Evolutionary conservation across 2,797 vertebrate species (phyloP), one percentile per base, ranked within the genome.

Genomic region (Margarornis squamiger): DNA sequence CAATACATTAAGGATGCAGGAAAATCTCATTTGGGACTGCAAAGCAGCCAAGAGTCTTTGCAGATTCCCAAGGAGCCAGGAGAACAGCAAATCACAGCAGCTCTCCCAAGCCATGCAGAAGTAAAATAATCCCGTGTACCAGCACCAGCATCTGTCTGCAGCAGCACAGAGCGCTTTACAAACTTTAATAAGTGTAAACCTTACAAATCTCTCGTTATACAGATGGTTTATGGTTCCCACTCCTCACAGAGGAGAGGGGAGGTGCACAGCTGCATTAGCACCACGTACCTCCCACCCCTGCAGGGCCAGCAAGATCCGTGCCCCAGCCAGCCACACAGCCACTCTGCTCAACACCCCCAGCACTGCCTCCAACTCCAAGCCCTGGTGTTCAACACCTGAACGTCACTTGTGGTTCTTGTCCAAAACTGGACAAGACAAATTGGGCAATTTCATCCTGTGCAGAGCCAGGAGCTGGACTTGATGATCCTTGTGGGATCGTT

Each of bases 1-100:
- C 93, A 92, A 95, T 95, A 67, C 88, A 95, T 94, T 95, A 94
- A 96, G 82, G 88, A 95, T 95, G 92, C 94, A 94, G 93, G 88
- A 95, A 91, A 94, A 93, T 79, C 83, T 88, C 86, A 70, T 90
- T 81, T 90, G 92, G 77, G 92, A 70, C 55, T 52, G 66, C 34
- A 84, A 90, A 94, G 66, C 76, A 83, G 77, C 76, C 54, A 24
- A 32, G 63, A 90, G 46, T 30, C 79, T 76, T 92, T 54, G 15
- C 55, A 66, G 90, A 88, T 84, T 88, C 82, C 85, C 73, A 46
- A 58, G n/a, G 66, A 95, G 72, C 32, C 2, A 0, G 38, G 57
- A 72, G 30, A 88, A 76, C 48, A 89, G 46, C 80, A 96, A 96
- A 95, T 95, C 90, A 94, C 70, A 55, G 54, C 70, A 66, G 46